Conservation (phyloP, 2,113 vertebrate genomes). For the Calyptomena viridis region DNA sequence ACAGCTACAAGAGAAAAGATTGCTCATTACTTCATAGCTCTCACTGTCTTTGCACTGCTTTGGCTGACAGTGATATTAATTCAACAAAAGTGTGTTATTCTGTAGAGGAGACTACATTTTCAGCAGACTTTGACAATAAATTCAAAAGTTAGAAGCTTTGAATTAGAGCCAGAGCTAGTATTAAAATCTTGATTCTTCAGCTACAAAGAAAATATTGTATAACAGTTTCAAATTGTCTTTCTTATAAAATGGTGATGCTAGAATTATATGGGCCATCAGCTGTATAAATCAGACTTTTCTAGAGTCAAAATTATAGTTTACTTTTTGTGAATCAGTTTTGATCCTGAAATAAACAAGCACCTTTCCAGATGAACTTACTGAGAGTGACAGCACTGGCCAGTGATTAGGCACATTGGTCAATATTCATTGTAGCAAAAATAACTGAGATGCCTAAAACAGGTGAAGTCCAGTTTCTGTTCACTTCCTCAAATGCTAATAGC, state of each 20-base stretch:
- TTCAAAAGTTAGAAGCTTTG: not conserved
- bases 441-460: not conserved
- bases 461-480: not conserved
- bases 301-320: not conserved
- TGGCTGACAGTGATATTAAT: not conserved
- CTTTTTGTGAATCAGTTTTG: not conserved
- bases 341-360: not conserved
- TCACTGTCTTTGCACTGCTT: not conserved
- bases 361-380: not conserved
- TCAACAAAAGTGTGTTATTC: not conserved
- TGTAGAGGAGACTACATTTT: not conserved
- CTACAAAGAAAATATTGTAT: not conserved
- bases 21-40: not conserved
- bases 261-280: not conserved
- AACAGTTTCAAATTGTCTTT: not conserved
- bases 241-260: not conserved
- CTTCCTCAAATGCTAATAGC: not conserved
- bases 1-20: not conserved
- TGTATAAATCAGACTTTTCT: not conserved
- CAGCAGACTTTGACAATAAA: not conserved
- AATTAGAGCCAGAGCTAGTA: not conserved
- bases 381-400: not conserved
- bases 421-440: not conserved
- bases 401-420: not conserved
- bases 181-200: not conserved